Evolutionary conservation across 2,113 vertebrate species (phyloP).

Genomic region (Periophthalmus modestus): DNA sequence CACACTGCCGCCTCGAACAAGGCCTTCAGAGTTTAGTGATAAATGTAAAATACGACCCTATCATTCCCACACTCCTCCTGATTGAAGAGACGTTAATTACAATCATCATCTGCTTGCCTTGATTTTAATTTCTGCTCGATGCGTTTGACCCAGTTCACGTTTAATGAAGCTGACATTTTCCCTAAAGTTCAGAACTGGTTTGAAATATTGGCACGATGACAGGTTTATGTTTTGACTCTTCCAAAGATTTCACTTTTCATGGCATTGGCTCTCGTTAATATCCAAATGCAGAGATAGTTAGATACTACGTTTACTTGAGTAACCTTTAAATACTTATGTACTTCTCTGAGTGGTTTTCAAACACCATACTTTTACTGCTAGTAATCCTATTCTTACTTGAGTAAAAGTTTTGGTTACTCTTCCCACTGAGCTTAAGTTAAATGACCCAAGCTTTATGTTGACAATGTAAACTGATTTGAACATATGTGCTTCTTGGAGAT

Average conservation of each 20-base stretch:
- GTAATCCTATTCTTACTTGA: too few species aligned
- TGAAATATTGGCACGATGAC: conserved; percentile 17
- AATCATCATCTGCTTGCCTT: conserved; percentile 47
- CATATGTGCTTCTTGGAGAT: too few species aligned
- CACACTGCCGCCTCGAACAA: conserved; percentile 8
- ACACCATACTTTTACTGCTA: too few species aligned
- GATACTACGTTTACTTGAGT: neutral
- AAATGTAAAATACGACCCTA: conserved; percentile 29
- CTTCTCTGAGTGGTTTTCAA: too few species aligned
- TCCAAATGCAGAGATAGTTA: neutral
- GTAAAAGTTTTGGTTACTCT: too few species aligned
- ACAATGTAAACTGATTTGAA: too few species aligned
- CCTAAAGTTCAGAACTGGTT: conserved; percentile 36
- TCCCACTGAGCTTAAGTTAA: too few species aligned
- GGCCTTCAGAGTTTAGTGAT: conserved; percentile 21
- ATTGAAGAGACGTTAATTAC: conserved; percentile 68
- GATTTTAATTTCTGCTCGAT: conserved; percentile 59
- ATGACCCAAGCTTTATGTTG: too few species aligned
- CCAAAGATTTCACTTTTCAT: conserved; percentile 2
- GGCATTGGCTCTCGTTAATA: neutral
- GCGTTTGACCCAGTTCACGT: conserved; percentile 60
- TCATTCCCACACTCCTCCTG: conserved; percentile 50
- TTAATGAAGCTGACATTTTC: conserved; percentile 57
- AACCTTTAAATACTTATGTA: neutral
- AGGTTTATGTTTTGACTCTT: conserved; percentile 14